Evolutionary conservation across 1,140 invertebrate genomes (phyloP), one percentile per base, ranked within the genome.

Genomic region (Coptotermes formosanus): DNA sequence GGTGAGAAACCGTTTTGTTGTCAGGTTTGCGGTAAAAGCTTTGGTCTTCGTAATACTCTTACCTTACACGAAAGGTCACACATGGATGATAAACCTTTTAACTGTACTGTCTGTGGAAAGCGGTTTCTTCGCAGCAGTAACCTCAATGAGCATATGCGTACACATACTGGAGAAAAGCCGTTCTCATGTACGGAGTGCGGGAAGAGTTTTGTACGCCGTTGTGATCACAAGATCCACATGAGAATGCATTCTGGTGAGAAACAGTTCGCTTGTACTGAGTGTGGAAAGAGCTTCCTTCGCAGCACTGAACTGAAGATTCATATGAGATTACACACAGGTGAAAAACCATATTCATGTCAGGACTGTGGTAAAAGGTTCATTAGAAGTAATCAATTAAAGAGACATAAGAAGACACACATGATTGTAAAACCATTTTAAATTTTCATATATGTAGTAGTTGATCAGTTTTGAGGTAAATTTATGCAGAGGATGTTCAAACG

Each of bases 221-320:
- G 43, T 23, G 30, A 81, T 88, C 88, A 92, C 85, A 90, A 91
- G 87, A 90, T 91, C 87, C 92, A 93, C 88, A 90, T 90, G 87
- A 91, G 91, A 86, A 91, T 91, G 14, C 92, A 93, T 88, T 92
- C 91, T 25, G 89, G 90, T 25, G 93, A 93, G n/a, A 85, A 85
- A 38, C 85, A 55, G 12, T 85, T 85, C 38, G 59, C 55, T 89
- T 95, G 94, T 91, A 93, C 92, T 88, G 91, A 94, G 88, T 95
- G 94, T 91, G 92, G 93, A 90, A 94, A 94, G 91, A 94, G 93
- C 88, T 94, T 94, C 90, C 32, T 32, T n/a, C 32, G n/a, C 6
- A 75, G 64, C 11, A 92, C 92, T 44, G 92, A 94, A 87, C 89
- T 95, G 3, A 92, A 92, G 11, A 91, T 93, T 45, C 94, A 95